These are phyloP conservation scores for Osmoderma eremita DNA, from an alignment of 2,888 invertebrate species.

Conservation along the genomic window DNA sequence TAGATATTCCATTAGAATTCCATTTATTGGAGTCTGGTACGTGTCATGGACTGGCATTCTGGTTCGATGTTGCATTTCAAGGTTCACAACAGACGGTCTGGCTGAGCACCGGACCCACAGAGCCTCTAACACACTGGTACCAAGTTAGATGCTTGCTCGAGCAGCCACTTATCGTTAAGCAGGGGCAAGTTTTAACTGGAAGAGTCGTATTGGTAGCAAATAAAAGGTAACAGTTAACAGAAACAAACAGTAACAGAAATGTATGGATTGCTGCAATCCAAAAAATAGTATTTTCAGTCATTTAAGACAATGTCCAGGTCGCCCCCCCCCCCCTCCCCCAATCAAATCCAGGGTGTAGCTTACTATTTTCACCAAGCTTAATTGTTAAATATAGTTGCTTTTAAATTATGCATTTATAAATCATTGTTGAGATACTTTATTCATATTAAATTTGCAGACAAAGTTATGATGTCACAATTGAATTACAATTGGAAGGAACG, in stretches of 20 bases:
- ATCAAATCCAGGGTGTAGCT: too few species aligned
- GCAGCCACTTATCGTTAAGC: constrained; percentile 93
- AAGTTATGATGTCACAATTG: constrained; percentile 98
- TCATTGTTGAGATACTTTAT: constrained; percentile 1
- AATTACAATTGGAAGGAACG: constrained; percentile 89
- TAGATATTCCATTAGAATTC: constrained; percentile 93
- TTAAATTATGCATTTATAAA: too few species aligned
- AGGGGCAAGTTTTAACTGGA: constrained; percentile 91
- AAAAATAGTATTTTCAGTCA: too few species aligned
- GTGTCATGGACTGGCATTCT: constrained; percentile 97
- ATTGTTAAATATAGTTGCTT: too few species aligned
- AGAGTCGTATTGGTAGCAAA: constrained; percentile 90
- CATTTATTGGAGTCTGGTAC: constrained; percentile 91
- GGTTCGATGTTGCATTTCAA: constrained; percentile 98
- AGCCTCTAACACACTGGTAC: constrained; percentile 99
- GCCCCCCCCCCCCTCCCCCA: too few species aligned
- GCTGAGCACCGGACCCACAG: constrained; percentile 97
- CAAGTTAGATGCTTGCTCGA: constrained; percentile 96
- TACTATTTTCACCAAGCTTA: too few species aligned
- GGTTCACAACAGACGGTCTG: constrained; percentile 91
- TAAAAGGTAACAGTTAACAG: constrained; percentile 73
- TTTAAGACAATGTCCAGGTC: too few species aligned
- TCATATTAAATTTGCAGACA: constrained; percentile 70
- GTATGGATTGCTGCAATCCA: too few species aligned
- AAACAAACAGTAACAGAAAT: too few species aligned